phyloP scores from a whole-genome alignment of 2,113 vertebrate genomes.

The Toxostoma redivivum region DNA sequence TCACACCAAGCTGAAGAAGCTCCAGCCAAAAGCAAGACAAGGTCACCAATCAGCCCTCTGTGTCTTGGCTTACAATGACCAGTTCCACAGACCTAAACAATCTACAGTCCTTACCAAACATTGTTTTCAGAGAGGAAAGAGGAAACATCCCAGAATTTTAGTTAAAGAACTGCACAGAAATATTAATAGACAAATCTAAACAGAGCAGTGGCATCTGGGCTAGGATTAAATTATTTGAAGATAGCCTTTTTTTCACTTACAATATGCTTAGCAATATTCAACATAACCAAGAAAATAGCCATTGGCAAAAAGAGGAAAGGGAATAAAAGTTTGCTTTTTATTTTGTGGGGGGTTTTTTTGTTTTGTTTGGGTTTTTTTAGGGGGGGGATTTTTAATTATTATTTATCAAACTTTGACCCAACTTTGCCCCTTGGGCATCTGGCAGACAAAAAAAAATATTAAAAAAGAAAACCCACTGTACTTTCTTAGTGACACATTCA shows the following conservation, averaged over 20 bases:
- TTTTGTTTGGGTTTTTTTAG: not conserved
- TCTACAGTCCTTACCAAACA: not conserved
- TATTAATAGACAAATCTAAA: not conserved
- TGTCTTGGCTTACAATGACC: not conserved
- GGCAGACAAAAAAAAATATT: not conserved
- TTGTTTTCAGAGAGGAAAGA: slow-evolving; percentile 32
- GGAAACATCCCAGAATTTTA: slow-evolving; percentile 19
- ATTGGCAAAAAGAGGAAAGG: not conserved
- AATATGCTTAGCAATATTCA: not conserved
- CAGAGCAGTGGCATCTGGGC: not conserved
- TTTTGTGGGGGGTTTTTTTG: accelerated
- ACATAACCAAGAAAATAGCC: not conserved
- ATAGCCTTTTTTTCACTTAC: not conserved
- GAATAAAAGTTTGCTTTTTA: not conserved
- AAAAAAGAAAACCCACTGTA: not conserved
- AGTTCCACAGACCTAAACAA: not conserved
- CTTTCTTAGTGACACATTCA: not conserved
- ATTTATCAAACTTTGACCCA: not conserved
- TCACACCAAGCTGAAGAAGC: not conserved
- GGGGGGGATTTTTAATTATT: not conserved
- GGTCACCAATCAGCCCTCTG: not conserved
- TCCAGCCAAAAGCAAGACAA: slow-evolving; percentile 15
- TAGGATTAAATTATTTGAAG: not conserved
- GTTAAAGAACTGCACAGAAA: not conserved
- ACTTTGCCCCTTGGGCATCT: not conserved